Base-by-base conservation (phyloP, 1,140 invertebrate genomes). In the Drosophila orena region DNA sequence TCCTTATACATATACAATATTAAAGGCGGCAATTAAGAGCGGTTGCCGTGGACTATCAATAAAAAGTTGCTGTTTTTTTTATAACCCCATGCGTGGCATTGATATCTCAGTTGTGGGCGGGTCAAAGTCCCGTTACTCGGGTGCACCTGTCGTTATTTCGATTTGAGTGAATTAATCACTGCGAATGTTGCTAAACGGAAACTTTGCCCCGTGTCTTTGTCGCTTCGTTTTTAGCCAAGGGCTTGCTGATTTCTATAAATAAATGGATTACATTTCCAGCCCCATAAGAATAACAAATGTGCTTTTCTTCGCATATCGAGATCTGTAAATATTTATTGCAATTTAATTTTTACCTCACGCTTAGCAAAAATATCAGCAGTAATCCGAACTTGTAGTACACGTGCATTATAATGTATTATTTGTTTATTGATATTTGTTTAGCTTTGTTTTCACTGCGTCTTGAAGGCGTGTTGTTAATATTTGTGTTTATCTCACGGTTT, bases 331-430 rank as follows among this genome's bases (percentile, higher is more conserved):
- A 35, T 55, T 60, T 52, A 68, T 42, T 57, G 17, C 0, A 7
- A 37, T 22, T 38, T 44, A 62, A n/a, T 58, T 27, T 75, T 90
- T 90, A 91, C 90, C 90, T 91, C 49, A 91, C 78, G 72, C 83
- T 91, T 64, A 91, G 78, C 60, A 91, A 61, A 78, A 91, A 91
- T 75, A 91, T 91, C 47, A 91, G 61, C 37, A 91, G 71, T 83
- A 91, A 77, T 89, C 90, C 90, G 61, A 91, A 91, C 77, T 91
- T 91, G 74, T 86, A 91, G 75, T 88, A 88, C 68, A 88, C 84
- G 57, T 84, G 84, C 84, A 88, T 88, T 58, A 69, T 89, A 46
- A 27, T 69, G 53, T 37, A 49, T 54, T 61, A 46, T 46, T 49
- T 57, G 52, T 40, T 64, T 62, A 46, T 22, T 24, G n/a, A 34